Evolutionary conservation across 2,888 invertebrate species (phyloP).

Genomic region (Athalia rosae): DNA sequence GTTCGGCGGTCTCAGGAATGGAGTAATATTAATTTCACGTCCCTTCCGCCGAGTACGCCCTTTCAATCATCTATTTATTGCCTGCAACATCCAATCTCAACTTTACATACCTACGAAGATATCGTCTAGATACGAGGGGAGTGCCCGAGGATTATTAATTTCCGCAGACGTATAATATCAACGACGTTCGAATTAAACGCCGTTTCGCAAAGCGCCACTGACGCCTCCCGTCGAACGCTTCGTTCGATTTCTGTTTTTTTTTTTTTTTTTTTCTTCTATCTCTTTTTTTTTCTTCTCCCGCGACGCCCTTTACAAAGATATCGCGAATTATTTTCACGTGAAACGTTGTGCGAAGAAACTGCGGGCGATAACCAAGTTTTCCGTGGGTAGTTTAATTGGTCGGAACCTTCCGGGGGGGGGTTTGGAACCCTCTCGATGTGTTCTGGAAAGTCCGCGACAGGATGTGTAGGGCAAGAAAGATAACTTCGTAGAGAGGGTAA

Average conservation of each 20-base stretch:
- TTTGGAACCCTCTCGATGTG: neutral
- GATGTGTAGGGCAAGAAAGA: slow-evolving; percentile 70
- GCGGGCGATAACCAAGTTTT: neutral
- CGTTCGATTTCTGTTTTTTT: too few relatives aligned
- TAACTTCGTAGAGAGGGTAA: slow-evolving; percentile 72
- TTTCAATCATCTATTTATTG: slow-evolving; percentile 72
- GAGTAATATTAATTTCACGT: slow-evolving; percentile 73
- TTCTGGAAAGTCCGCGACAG: slow-evolving; percentile 18
- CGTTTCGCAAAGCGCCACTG: too few relatives aligned
- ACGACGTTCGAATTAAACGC: too few relatives aligned
- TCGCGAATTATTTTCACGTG: too few relatives aligned
- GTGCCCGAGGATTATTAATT: slow-evolving; percentile 65
- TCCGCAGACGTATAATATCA: slow-evolving; percentile 47
- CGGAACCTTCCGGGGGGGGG: slow-evolving; percentile 3
- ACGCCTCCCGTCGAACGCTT: too few relatives aligned
- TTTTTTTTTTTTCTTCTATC: too few relatives aligned
- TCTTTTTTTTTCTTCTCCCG: too few relatives aligned
- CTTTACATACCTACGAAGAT: slow-evolving; percentile 55
- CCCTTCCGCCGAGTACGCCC: slow-evolving; percentile 63
- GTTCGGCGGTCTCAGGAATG: slow-evolving; percentile 56
- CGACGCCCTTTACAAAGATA: too few relatives aligned
- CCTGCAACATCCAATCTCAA: slow-evolving; percentile 67
- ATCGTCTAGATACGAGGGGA: slow-evolving; percentile 69
- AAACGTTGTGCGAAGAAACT: too few relatives aligned
- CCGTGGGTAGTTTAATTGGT: slow-evolving; percentile 34